Evolutionary conservation across 2,797 vertebrate species (phyloP).

Genomic region (Xerus rutilus): DNA sequence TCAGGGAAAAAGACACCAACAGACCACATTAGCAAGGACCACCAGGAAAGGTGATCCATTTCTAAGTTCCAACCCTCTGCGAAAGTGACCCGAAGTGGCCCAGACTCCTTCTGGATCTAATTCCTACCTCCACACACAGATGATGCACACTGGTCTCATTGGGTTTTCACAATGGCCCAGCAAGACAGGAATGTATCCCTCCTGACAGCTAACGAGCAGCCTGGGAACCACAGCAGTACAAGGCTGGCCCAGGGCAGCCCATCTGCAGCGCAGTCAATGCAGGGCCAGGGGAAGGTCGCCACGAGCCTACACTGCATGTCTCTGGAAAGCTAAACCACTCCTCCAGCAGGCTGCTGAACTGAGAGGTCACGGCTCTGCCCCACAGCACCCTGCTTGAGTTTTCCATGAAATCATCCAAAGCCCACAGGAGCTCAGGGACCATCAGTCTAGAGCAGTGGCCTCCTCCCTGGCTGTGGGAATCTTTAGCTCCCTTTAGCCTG

Average conservation of each 20-base stretch:
- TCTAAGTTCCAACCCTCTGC: not conserved
- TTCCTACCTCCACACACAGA: not conserved
- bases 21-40: not conserved
- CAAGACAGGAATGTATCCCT: not conserved
- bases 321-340: not conserved
- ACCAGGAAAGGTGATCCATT: not conserved
- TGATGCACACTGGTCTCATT: not conserved
- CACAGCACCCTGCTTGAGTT: not conserved
- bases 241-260: fast-evolving
- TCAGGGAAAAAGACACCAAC: not conserved
- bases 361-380: not conserved
- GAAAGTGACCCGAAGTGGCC: not conserved
- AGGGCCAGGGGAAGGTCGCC: not conserved
- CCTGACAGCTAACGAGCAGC: not conserved
- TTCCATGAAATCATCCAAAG: conserved; percentile 64
- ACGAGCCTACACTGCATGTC: not conserved
- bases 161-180: not conserved
- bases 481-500: not conserved
- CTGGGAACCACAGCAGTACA: not conserved
- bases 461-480: conserved; percentile 47
- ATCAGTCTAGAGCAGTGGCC: fast-evolving
- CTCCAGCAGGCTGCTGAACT: not conserved
- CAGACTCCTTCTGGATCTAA: not conserved
- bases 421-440: not conserved
- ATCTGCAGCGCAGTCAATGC: not conserved